Base-by-base conservation (phyloP, 2,888 invertebrate species). In the Lissonota sp. region DNA sequence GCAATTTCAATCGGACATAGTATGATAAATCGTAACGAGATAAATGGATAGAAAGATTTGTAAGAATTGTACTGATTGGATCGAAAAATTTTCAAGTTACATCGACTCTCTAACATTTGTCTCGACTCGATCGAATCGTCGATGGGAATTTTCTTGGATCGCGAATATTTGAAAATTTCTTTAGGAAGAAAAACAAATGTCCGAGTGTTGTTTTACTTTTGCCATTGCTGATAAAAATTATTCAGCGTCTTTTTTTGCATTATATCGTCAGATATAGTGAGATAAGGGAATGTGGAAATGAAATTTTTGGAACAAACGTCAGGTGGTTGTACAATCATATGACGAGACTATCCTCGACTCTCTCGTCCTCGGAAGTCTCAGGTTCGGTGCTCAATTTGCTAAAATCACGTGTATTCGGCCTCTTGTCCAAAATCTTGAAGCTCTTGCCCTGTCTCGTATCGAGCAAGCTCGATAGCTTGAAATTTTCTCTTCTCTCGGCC, bases 401-500 rank as follows among this genome's bases (percentile, higher is more conserved):
- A 78, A 92, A 92, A 69, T 92, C 91, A 44, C 90, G 87, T 12
- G 91, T 89, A 70, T 92, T 92, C 7, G 92, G 92, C 73, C 92
- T 87, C 67, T 89, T 91, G 42, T 92, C 90, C 62, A 91, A 86
- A 64, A 90, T 87, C 62, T 90, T 90, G 91, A 96, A 96, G 14
- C 94, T 90, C 79, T 92, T 92, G 93, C 93, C 37, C 75, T 91
- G 89, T 69, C 94, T 93, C 49, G 94, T 92, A 83, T 95, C 95
- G 76, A 96, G 91, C 83, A 96, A 91, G 16, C 95, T 94, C 0
- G 95, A 95, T 44, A 96, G 92, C 89, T 95, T 96, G 91, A 96
- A 96, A 89, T 90, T 91, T 79, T 92, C 91, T 40, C 89, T 90
- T 64, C 87, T 88, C 58, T 92, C 91, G 5, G 86, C 86, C 44